Base-by-base conservation (phyloP, 2,113 vertebrate genomes). In the Scomber colias region DNA sequence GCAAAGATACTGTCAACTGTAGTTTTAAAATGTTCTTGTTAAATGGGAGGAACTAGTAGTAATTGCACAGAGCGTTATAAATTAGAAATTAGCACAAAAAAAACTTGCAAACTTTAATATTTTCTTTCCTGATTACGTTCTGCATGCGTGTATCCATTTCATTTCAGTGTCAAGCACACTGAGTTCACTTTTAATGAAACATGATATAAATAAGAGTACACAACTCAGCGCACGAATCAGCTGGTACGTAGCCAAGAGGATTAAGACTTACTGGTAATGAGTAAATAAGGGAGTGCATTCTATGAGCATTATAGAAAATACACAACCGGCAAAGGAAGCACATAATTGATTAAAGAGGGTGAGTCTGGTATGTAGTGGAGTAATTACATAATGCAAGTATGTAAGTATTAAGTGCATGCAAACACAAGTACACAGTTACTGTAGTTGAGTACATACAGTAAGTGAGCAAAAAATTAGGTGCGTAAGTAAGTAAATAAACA, bases 401-500 rank as follows among this genome's bases (percentile, higher is more conserved):
- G 19, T 46, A 77, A 31, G 4, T 46, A 46, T 55, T 44, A 14
- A 4, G 17, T n/a, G 50, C 27, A 63, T 27, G 53, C 12, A 11
- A 15, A 2, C 27, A 40, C 30, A 44, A 71, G 45, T 60, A 65
- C 62, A 27, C 31, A 60, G 21, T 46, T 17, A 15, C 51, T 55
- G 62, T 11, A 5, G 27, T 44, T 54, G 62, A 63, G 57, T 79
- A 45, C 56, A 54, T 64, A 46, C 44, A 19, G 10, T 17, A 73
- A 67, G 55, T 40, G 53, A 76, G 59, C 21, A 51, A 12, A 35
- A 72, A 59, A 68, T 75, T 50, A 76, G 24, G 44, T 48, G 51
- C 6, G 63, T 24, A 27, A 76, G 63, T 66, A 64, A 62, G 74
- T 40, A 73, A 79, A 82, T 53, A 55, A 24, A 49, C 51, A 51